Conservation (phyloP, 2,797 vertebrate species). For the Lepus oiostolus region DNA sequence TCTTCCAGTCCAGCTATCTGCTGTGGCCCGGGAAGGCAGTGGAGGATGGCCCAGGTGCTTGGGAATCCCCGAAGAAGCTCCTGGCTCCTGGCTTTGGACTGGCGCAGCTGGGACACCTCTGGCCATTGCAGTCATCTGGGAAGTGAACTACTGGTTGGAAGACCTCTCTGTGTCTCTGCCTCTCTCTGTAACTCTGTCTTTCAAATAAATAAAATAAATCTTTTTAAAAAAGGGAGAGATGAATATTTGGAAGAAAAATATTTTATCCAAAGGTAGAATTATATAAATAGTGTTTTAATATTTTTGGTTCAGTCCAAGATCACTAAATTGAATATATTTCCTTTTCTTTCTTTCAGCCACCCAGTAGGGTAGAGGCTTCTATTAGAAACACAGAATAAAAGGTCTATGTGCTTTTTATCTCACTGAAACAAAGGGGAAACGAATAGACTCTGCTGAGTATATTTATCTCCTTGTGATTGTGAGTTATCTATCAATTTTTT, state of each 20-base stretch:
- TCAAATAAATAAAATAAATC: no score
- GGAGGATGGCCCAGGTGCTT: no score
- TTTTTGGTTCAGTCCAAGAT: not conserved
- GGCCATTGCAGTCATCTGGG: no score
- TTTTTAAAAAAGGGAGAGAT: not conserved
- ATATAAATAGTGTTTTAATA: not conserved
- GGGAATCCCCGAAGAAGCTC: no score
- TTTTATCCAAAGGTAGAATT: constrained; percentile 6
- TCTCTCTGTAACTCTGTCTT: no score
- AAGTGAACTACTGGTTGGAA: no score
- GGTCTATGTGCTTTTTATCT: not conserved
- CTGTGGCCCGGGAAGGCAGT: no score
- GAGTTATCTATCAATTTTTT: not conserved
- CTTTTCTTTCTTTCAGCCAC: constrained; percentile 30
- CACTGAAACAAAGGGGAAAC: not conserved
- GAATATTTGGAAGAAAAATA: not conserved
- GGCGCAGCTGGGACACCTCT: no score
- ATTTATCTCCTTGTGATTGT: not conserved
- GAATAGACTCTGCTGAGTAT: not conserved
- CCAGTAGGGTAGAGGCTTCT: not conserved
- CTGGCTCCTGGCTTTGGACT: no score
- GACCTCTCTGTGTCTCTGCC: no score
- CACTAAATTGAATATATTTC: not conserved
- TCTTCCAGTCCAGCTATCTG: no score
- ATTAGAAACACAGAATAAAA: not conserved